Conservation (phyloP, 2,888 invertebrate species). For the Euphydryas editha region DNA sequence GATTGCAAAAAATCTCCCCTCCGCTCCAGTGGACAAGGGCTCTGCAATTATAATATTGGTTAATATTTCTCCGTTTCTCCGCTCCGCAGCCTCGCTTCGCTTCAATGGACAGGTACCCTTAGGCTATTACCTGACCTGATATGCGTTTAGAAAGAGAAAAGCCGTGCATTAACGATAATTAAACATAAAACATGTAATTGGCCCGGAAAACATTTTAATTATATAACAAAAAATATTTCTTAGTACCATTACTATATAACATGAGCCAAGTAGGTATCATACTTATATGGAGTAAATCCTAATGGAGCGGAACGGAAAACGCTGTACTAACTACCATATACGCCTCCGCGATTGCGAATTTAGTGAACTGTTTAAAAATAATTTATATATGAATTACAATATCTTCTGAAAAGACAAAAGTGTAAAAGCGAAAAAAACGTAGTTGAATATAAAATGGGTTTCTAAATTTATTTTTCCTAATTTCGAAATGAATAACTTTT, state of each 20-base stretch:
- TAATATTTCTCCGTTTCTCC: too few relatives aligned
- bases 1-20: too few relatives aligned
- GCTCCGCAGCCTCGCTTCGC: too few relatives aligned
- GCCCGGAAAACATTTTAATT: neutral
- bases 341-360: neutral
- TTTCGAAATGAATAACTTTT: too few relatives aligned
- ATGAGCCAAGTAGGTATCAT: neutral
- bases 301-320: conserved; percentile 6
- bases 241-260: neutral
- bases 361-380: neutral
- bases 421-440: neutral
- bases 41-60: too few relatives aligned
- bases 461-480: too few relatives aligned
- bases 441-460: neutral
- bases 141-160: neutral
- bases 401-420: neutral
- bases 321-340: neutral
- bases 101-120: too few relatives aligned
- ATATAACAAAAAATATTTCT: neutral
- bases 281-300: neutral
- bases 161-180: neutral
- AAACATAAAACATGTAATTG: neutral
- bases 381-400: neutral
- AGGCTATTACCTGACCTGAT: neutral
- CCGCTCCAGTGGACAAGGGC: too few relatives aligned